phyloP scores from a whole-genome alignment of 2,888 invertebrate species.

The Mythimna ferrago region DNA sequence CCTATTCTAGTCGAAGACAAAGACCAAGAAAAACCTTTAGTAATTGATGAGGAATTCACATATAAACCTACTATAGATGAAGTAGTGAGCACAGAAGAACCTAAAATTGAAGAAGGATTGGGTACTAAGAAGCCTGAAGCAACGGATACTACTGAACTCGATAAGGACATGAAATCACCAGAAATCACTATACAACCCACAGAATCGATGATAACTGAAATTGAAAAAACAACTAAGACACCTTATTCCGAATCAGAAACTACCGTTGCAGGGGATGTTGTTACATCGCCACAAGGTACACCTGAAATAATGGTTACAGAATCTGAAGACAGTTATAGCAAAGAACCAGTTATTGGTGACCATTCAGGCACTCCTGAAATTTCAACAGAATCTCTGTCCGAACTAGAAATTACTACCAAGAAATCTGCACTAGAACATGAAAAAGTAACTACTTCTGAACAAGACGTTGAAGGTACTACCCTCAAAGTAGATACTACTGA shows the following conservation, averaged over 20 bases:
- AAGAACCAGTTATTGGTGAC: conserved; percentile 26
- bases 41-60: conserved; percentile 28
- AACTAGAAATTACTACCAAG: conserved; percentile 37
- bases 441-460: conserved; percentile 20
- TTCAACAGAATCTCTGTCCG: conserved; percentile 16
- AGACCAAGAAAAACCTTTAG: conserved; percentile 25
- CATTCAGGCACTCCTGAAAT: conserved; percentile 25
- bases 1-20: conserved; percentile 17
- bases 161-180: conserved; percentile 29
- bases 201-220: conserved; percentile 23
- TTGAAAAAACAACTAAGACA: conserved; percentile 28
- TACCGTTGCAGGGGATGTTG: conserved; percentile 9
- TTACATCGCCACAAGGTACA: conserved; percentile 15
- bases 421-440: conserved; percentile 16
- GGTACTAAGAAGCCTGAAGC: conserved; percentile 25
- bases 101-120: conserved; percentile 31
- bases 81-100: conserved; percentile 30
- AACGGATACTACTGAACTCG: conserved; percentile 15
- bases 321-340: conserved; percentile 13
- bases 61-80: conserved; percentile 23
- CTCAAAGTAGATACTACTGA: conserved; percentile 17
- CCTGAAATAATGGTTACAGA: conserved; percentile 33
- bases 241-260: conserved; percentile 42
- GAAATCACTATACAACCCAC: conserved; percentile 30
- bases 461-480: conserved; percentile 32